Evolutionary conservation across 2,113 vertebrate species (phyloP).

Genomic region (Aspidoscelis tigris): DNA sequence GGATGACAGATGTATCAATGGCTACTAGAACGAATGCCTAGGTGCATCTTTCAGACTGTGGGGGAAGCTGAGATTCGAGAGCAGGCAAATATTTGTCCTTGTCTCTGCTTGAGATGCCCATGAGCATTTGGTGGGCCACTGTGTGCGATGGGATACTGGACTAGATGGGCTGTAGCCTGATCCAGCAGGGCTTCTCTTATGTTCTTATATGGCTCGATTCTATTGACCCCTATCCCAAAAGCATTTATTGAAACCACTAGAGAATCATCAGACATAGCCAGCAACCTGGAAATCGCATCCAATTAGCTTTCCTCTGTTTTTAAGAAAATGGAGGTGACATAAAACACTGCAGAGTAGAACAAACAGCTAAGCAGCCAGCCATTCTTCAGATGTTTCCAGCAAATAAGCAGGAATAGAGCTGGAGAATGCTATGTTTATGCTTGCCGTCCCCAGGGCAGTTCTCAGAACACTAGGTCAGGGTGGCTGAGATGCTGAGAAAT

Average conservation of each 20-base stretch:
- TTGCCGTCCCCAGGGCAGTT: slow-evolving; percentile 51
- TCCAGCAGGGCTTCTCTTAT: no score
- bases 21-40: no score
- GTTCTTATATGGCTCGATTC: neutral
- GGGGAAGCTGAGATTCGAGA: no score
- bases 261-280: slow-evolving; percentile 18
- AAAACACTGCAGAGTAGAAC: slow-evolving; percentile 61
- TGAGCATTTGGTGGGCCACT: no score
- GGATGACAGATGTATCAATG: no score
- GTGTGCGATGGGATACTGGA: no score
- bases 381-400: slow-evolving; percentile 50
- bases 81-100: no score
- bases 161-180: no score
- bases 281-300: slow-evolving; percentile 33
- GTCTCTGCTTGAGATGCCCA: no score
- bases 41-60: no score
- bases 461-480: slow-evolving; percentile 67
- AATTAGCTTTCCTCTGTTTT: slow-evolving; percentile 61
- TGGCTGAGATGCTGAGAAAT: slow-evolving; percentile 67
- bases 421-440: slow-evolving; percentile 68
- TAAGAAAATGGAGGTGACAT: slow-evolving; percentile 38
- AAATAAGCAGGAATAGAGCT: slow-evolving; percentile 72
- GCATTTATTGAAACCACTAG: slow-evolving; percentile 20
- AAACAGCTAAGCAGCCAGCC: slow-evolving; percentile 46
- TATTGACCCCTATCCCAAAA: neutral